phyloP scores from a whole-genome alignment of 1,140 invertebrate species.

The Drosophila orosa region DNA sequence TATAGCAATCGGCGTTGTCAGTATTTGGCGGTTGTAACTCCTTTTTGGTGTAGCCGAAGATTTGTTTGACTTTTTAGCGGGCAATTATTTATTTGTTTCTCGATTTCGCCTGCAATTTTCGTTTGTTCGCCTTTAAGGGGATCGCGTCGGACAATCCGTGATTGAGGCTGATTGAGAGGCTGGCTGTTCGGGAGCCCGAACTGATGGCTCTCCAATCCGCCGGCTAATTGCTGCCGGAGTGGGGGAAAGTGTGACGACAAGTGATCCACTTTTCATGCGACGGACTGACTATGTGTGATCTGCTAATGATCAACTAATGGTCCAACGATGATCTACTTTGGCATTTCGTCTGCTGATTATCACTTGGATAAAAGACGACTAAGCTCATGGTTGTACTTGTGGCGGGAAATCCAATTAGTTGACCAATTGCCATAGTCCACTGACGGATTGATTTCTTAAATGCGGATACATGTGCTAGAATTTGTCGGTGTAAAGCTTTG shows the following conservation, averaged over 20 bases:
- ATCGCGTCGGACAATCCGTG: conserved; percentile 37
- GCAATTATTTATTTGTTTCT: conserved; percentile 73
- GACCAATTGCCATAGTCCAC: not conserved
- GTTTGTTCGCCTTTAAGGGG: conserved; percentile 65
- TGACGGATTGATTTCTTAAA: conserved; percentile 5
- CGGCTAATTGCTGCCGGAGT: conserved; percentile 41
- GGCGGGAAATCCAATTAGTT: conserved; percentile 16
- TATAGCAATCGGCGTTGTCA: conserved; percentile 40
- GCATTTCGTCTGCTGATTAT: conserved; percentile 32
- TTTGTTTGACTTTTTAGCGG: conserved; percentile 69
- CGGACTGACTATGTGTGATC: conserved; percentile 40
- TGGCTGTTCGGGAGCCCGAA: conserved; percentile 9
- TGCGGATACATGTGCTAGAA: not conserved
- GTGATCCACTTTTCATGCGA: conserved; percentile 39
- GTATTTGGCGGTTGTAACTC: conserved; percentile 68
- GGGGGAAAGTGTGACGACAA: conserved; percentile 49
- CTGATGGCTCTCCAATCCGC: conserved; percentile 41
- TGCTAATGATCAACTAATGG: conserved; percentile 50
- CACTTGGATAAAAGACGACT: conserved; percentile 19
- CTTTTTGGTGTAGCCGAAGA: conserved; percentile 72
- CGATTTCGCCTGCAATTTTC: conserved; percentile 78
- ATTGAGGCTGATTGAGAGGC: conserved; percentile 40
- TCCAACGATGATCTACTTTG: conserved; percentile 28
- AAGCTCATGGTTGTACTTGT: not conserved
- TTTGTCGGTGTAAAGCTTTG: not conserved